Evolutionary conservation across 2,888 invertebrate species (phyloP).

Genomic region (Prosopocoilus inquinatus): DNA sequence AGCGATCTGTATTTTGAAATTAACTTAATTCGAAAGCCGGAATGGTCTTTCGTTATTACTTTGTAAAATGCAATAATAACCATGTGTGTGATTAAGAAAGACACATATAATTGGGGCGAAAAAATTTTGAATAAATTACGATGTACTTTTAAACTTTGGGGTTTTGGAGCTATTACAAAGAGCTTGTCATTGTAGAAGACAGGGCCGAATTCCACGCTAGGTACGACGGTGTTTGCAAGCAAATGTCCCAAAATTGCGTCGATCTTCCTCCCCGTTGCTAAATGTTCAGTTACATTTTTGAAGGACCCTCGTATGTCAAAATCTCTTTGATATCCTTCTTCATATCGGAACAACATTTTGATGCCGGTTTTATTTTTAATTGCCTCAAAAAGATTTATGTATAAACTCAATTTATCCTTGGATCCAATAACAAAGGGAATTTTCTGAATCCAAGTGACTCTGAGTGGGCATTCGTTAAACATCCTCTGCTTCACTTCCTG

Average conservation of each 20-base stretch:
- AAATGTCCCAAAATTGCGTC: constrained; percentile 28
- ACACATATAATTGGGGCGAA: constrained; percentile 19
- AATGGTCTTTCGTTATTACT: too few species aligned
- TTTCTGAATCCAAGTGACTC: too few species aligned
- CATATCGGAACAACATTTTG: constrained; percentile 10
- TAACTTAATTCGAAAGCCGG: too few species aligned
- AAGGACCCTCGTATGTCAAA: constrained; percentile 8
- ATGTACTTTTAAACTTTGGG: constrained; percentile 19
- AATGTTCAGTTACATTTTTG: constrained; percentile 5
- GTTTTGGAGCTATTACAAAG: constrained; percentile 17
- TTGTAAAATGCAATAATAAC: background rate
- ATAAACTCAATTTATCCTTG: too few species aligned
- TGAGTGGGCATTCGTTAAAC: too few species aligned
- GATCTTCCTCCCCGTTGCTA: constrained; percentile 5
- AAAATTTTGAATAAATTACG: constrained; percentile 24
- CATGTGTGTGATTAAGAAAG: constrained; percentile 1
- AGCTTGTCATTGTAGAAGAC: constrained; percentile 23
- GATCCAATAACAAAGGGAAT: too few species aligned
- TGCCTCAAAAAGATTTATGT: constrained; percentile 2
- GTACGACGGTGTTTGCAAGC: constrained; percentile 25
- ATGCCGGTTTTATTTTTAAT: constrained; percentile 12
- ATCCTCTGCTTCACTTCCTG: too few species aligned
- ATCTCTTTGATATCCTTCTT: constrained; percentile 8
- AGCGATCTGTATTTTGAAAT: constrained; percentile 9
- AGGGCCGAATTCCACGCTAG: constrained; percentile 26